Evolutionary conservation across 2,113 vertebrate genomes (phyloP), one percentile per base, ranked within the genome.

Genomic region (Melanocharis versteri): DNA sequence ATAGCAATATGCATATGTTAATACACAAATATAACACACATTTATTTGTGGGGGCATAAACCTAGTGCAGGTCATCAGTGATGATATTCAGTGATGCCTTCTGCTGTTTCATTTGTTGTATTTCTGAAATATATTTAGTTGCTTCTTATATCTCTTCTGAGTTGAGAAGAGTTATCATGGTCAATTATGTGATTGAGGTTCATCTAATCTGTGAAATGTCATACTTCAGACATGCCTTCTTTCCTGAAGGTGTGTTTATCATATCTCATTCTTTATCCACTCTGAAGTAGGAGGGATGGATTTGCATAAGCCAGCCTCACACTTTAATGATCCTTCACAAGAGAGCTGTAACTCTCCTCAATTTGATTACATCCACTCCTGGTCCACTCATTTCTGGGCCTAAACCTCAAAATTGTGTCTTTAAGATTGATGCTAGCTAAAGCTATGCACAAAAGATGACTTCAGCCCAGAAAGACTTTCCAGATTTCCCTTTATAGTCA

Each of bases 261-360:
- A 3, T 18, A 22, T 19, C 39, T 66, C 16, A 9, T 75, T 71
- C 2, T 0, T 65, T 4, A 17, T 62, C 13, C 4, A 3, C 13
- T 66, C 4, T 45, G 39, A 57, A 61, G n/a, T 8, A 44, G 26
- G 8, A 81, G 6, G 9, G n/a, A 23, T 35, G 33, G 39, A 66
- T 62, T 18, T 54, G 20, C 14, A 24, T 20, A 6, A 47, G 47
- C 2, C 14, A n/a, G 3, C 60, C 33, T 73, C 39, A 77, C 3
- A 3, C 5, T 7, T 47, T 37, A 51, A 9, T n/a, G 23, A 16
- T 13, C 15, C 17, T 64, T 44, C 23, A 40, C 14, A n/a, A 1
- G n/a, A n/a, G n/a, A 3, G 10, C 30, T 53, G 7, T 48, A 77
- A 42, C 3, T 45, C 4, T 15, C 3, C 7, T 9, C 42, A 80